phyloP scores from a whole-genome alignment of 2,113 vertebrate genomes.

The Perognathus longimembris region DNA sequence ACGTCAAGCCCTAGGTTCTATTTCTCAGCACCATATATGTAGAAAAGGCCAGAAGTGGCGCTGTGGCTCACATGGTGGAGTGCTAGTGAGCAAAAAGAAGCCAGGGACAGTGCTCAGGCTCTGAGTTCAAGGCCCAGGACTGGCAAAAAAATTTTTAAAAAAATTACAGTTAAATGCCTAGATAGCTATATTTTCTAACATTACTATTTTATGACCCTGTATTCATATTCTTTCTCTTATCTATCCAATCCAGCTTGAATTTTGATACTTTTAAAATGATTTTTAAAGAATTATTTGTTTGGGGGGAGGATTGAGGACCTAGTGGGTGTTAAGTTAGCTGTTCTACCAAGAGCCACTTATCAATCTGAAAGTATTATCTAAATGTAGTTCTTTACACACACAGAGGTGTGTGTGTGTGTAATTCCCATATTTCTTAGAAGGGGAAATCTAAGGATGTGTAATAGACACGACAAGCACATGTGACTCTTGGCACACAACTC shows the following conservation, averaged over 20 bases:
- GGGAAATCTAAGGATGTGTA: slow-evolving; percentile 4
- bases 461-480: neutral
- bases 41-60: no score
- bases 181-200: neutral
- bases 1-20: no score
- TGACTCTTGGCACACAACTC: neutral
- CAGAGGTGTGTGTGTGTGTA: neutral
- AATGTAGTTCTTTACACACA: slow-evolving; percentile 39
- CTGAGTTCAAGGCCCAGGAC: no score
- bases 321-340: no score
- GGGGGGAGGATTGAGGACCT: no score
- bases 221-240: neutral
- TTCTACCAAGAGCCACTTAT: no score
- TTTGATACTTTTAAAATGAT: neutral
- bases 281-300: neutral
- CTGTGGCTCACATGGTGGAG: no score
- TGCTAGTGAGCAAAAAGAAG: no score
- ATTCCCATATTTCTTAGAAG: neutral
- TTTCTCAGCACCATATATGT: no score
- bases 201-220: neutral
- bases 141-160: no score
- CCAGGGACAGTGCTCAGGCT: no score
- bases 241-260: slow-evolving; percentile 5
- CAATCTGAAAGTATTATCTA: neutral
- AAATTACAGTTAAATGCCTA: neutral